phyloP scores from a whole-genome alignment of 1,140 invertebrate genomes.

The Drosophila takahashii region DNA sequence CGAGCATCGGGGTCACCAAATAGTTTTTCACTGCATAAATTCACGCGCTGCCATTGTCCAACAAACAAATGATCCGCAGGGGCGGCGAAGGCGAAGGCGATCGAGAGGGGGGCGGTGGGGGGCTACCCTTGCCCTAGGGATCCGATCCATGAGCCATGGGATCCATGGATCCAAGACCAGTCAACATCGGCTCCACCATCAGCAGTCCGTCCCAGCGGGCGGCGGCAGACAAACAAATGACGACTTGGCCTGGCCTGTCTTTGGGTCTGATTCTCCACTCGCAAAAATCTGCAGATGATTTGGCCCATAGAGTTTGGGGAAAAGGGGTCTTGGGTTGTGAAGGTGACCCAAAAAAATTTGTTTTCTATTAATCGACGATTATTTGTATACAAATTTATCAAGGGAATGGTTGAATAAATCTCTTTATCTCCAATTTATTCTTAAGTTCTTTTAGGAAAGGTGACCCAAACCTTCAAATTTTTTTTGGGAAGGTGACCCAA shows the following conservation, averaged over 20 bases:
- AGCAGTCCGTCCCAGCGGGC: conserved; percentile 38
- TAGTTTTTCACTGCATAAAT: conserved; percentile 79
- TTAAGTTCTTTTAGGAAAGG: too few species aligned
- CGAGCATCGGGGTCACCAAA: conserved; percentile 61
- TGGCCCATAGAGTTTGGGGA: too few species aligned
- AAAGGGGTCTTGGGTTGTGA: background rate
- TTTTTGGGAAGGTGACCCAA: too few species aligned
- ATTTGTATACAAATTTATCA: too few species aligned
- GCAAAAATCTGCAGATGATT: background rate
- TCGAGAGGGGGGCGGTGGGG: background rate
- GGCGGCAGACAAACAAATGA: conserved; percentile 54
- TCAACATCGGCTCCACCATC: conserved; percentile 11
- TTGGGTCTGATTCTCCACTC: conserved; percentile 46
- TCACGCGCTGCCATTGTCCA: conserved; percentile 81
- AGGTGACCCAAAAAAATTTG: too few species aligned
- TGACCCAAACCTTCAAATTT: too few species aligned
- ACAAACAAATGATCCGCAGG: conserved; percentile 73
- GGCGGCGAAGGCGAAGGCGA: conserved; percentile 5
- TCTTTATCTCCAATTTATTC: too few species aligned
- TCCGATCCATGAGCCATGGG: conserved; percentile 44
- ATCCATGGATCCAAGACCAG: conserved; percentile 37
- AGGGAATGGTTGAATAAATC: too few species aligned
- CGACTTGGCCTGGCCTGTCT: conserved; percentile 54
- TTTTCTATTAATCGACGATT: too few species aligned
- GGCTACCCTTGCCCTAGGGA: conserved; percentile 44